Percentiles rank a stretch among this genome's conserved stretches.
Conservation (phyloP, 2,888 invertebrate genomes). For the Drosophila monieri region DNA sequence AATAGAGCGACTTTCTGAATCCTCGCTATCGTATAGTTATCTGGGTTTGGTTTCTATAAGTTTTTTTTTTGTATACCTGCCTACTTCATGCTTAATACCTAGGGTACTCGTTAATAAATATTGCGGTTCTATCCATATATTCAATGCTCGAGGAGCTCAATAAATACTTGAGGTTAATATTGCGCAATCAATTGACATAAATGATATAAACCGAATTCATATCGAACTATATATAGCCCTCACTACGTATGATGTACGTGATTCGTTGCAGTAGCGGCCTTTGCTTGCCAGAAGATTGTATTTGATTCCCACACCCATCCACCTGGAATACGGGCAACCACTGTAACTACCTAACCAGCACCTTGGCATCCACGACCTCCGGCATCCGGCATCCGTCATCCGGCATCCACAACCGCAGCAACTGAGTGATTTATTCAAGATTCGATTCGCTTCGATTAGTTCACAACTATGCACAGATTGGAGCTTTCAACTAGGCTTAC, state of each 20-base stretch:
- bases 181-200: conserved; percentile 50
- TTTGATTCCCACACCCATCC: conserved; percentile 60
- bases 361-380: background rate
- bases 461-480: conserved; percentile 46
- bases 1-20: conserved; percentile 51
- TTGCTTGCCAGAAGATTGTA: conserved; percentile 54
- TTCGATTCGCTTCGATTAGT: conserved; percentile 8
- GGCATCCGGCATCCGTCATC: no score
- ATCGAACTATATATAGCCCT: conserved; percentile 23
- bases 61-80: conserved; percentile 19
- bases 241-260: conserved; percentile 41
- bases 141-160: conserved; percentile 44
- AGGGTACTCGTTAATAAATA: conserved; percentile 35
- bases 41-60: background rate
- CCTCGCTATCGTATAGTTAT: conserved; percentile 24
- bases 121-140: conserved; percentile 36
- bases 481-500: conserved; percentile 37
- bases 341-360: conserved; percentile 14
- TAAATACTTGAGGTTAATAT: conserved; percentile 45
- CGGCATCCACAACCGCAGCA: conserved; percentile 20
- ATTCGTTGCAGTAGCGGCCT: conserved; percentile 66
- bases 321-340: conserved; percentile 43
- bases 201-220: conserved; percentile 46
- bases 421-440: conserved; percentile 20
- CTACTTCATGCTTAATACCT: conserved; percentile 24